Percentiles rank a stretch among this genome's conserved stretches.
phyloP scores from a whole-genome alignment of 1,140 invertebrate genomes.

The Stegodyphus dumicola region DNA sequence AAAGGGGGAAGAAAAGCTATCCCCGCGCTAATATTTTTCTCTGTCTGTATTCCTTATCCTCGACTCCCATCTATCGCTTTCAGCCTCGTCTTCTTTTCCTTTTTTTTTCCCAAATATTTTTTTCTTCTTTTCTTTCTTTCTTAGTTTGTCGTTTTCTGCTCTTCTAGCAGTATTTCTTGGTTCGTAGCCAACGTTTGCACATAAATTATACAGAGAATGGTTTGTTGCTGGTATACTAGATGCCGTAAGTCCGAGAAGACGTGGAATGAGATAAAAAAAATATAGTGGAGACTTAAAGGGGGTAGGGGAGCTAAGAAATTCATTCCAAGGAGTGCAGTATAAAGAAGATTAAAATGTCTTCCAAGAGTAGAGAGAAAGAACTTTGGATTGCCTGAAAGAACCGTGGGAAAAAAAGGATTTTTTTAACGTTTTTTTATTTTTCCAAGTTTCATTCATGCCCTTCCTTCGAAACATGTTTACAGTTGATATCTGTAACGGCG shows the following conservation, averaged over 20 bases:
- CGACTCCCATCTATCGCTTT: slow-evolving; percentile 54
- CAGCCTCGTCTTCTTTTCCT: slow-evolving; percentile 8
- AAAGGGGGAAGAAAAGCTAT: slow-evolving; percentile 34
- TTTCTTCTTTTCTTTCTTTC: slow-evolving; percentile 19
- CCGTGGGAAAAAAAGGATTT: slow-evolving; percentile 2
- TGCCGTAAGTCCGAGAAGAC: not conserved
- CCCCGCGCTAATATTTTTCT: slow-evolving; percentile 58
- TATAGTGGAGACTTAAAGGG: slow-evolving; percentile 2
- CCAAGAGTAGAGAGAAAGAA: slow-evolving; percentile 36
- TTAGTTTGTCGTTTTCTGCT: slow-evolving; percentile 23
- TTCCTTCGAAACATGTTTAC: slow-evolving; percentile 37
- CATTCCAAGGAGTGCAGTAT: slow-evolving; percentile 59
- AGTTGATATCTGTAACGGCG: slow-evolving; percentile 41
- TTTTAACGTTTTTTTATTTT: not conserved
- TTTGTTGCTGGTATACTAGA: slow-evolving; percentile 15
- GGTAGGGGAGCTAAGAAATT: slow-evolving; percentile 54
- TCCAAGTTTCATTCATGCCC: not conserved
- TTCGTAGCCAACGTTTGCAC: slow-evolving; percentile 30
- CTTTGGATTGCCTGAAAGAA: slow-evolving; percentile 10
- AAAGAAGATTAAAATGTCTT: slow-evolving; percentile 62
- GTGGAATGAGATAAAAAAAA: slow-evolving; percentile 20
- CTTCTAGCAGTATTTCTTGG: slow-evolving; percentile 46
- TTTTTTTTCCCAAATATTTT: slow-evolving; percentile 26
- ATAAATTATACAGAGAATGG: slow-evolving; percentile 61
- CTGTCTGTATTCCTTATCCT: slow-evolving; percentile 60